These are phyloP conservation scores for Erythrocercus mccallii DNA, from an alignment of 2,113 vertebrate species.

Conservation along the genomic window DNA sequence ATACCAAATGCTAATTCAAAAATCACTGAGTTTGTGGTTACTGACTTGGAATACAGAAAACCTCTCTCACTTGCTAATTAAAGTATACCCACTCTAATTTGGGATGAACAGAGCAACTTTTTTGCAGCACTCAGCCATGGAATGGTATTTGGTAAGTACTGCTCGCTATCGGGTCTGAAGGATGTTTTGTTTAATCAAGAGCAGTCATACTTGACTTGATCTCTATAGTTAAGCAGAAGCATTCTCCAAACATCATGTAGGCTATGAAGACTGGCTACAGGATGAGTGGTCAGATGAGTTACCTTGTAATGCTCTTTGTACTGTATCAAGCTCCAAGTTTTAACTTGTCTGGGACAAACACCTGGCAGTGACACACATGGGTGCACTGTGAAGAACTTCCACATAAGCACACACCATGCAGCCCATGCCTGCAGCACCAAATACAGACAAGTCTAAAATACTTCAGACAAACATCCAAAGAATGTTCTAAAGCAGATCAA, in stretches of 20 bases:
- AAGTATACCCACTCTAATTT: neutral
- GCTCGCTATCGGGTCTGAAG: neutral
- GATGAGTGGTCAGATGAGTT: neutral
- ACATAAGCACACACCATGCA: neutral
- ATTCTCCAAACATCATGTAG: neutral
- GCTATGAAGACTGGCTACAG: neutral
- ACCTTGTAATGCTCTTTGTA: neutral
- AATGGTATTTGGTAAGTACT: neutral
- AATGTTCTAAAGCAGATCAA: neutral
- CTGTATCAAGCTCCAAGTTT: neutral
- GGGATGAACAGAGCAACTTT: neutral
- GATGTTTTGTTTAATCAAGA: neutral
- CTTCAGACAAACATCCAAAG: neutral
- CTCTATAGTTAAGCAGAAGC: neutral
- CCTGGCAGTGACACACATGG: neutral
- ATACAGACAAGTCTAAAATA: neutral
- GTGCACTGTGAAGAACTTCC: neutral
- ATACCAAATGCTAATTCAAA: neutral
- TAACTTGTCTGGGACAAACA: neutral
- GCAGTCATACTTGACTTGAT: neutral
- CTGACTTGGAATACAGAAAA: neutral
- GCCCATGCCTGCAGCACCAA: neutral
- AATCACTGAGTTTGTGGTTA: neutral
- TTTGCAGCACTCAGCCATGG: neutral
- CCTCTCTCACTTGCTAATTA: neutral